Evolutionary conservation across 1,140 invertebrate species (phyloP).

Genomic region (Tenebrio molitor): DNA sequence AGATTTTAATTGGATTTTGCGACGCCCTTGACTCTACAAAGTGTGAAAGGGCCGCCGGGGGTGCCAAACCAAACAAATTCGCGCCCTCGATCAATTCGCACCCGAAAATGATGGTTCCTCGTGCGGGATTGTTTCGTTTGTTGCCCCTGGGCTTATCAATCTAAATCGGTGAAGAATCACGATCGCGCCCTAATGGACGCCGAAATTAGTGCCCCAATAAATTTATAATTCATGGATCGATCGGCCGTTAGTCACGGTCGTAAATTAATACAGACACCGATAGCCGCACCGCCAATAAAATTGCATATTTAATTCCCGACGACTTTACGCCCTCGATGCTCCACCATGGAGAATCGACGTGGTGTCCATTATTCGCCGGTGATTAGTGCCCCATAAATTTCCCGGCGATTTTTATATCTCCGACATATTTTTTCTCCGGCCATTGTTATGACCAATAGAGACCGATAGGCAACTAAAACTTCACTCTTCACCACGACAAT

Average conservation of each 20-base stretch:
- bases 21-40: not conserved
- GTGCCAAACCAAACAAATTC: too few relatives aligned
- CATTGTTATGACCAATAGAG: constrained; percentile 13
- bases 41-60: too few relatives aligned
- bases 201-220: constrained; percentile 28
- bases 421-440: constrained; percentile 2
- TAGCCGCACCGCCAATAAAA: constrained; percentile 27
- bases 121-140: too few relatives aligned
- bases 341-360: not conserved
- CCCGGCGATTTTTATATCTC: not conserved
- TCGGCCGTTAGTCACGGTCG: constrained; percentile 17
- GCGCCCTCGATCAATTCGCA: too few relatives aligned
- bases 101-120: too few relatives aligned
- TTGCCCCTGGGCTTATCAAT: not conserved
- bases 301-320: constrained; percentile 17
- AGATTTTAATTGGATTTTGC: not conserved
- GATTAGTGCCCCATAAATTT: constrained; percentile 17
- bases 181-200: constrained; percentile 9
- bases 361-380: constrained; percentile 3
- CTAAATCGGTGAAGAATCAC: constrained; percentile 5
- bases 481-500: constrained; percentile 7
- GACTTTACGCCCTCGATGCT: not conserved
- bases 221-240: constrained; percentile 30
- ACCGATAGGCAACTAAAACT: constrained; percentile 17
- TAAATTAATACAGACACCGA: constrained; percentile 32